phyloP scores from a whole-genome alignment of 2,888 invertebrate species.

The Thysanoteuthis rhombus region DNA sequence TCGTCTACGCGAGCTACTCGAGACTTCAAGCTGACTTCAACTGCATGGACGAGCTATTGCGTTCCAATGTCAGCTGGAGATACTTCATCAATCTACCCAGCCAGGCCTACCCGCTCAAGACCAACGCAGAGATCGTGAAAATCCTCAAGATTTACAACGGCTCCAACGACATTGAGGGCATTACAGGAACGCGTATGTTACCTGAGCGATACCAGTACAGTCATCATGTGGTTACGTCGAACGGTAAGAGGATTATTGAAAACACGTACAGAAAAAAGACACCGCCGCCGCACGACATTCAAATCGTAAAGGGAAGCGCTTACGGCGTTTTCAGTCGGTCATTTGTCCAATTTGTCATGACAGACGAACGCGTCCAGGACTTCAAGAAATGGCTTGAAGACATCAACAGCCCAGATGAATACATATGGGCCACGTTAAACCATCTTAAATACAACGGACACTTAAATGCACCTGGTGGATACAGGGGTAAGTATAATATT shows the following conservation, averaged over 20 bases:
- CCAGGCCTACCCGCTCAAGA: slow-evolving; percentile 64
- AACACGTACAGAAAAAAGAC: slow-evolving; percentile 40
- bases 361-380: slow-evolving; percentile 51
- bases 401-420: slow-evolving; percentile 65
- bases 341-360: slow-evolving; percentile 61
- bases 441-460: slow-evolving; percentile 54
- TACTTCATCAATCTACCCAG: slow-evolving; percentile 67
- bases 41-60: slow-evolving; percentile 62
- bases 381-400: slow-evolving; percentile 61
- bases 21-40: slow-evolving; percentile 64
- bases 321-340: slow-evolving; percentile 63
- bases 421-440: slow-evolving; percentile 65
- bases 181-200: slow-evolving; percentile 51
- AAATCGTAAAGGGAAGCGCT: slow-evolving; percentile 63
- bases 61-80: slow-evolving; percentile 52
- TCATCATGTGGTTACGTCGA: slow-evolving; percentile 33
- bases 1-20: slow-evolving; percentile 62
- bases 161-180: slow-evolving; percentile 65
- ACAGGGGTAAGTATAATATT: slow-evolving; percentile 49
- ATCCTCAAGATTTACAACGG: slow-evolving; percentile 65
- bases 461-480: slow-evolving; percentile 60
- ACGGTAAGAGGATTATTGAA: slow-evolving; percentile 40
- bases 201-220: slow-evolving; percentile 38
- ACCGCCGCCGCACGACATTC: slow-evolving; percentile 46
- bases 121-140: slow-evolving; percentile 64